Evolutionary conservation across 1,140 invertebrate genomes (phyloP).

Genomic region (Polypedilum vanderplanki): DNA sequence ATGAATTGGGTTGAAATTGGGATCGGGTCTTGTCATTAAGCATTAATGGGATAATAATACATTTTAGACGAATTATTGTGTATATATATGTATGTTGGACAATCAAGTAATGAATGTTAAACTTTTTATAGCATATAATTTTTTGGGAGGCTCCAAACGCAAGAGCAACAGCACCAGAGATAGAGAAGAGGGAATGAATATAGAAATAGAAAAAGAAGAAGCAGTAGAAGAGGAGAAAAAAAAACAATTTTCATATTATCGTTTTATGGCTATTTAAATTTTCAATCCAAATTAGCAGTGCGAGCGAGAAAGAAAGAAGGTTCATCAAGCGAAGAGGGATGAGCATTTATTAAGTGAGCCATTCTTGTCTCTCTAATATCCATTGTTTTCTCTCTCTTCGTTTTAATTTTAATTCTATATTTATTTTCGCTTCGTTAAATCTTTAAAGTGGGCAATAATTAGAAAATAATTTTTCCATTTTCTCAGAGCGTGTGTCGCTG

Average conservation of each 20-base stretch:
- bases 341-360: constrained; percentile 11
- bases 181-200: not conserved
- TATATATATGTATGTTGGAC: not conserved
- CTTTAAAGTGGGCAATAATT: constrained; percentile 18
- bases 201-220: not conserved
- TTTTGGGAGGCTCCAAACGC: not conserved
- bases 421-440: constrained; percentile 14
- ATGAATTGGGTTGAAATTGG: constrained; percentile 10
- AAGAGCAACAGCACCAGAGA: not conserved
- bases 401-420: constrained; percentile 20
- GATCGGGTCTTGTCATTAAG: constrained; percentile 28
- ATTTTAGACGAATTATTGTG: constrained; percentile 21
- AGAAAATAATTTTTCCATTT: constrained; percentile 3
- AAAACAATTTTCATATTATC: constrained; percentile 19
- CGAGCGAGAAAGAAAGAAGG: not conserved
- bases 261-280: constrained; percentile 19
- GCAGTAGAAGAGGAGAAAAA: constrained; percentile 11
- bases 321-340: not conserved
- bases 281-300: constrained; percentile 12
- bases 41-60: constrained; percentile 27
- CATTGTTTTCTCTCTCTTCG: not conserved
- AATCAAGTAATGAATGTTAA: constrained; percentile 27
- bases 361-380: not conserved
- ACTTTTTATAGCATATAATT: constrained; percentile 26
- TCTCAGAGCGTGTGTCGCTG: not conserved